Base-by-base conservation (phyloP, 1,140 invertebrate genomes). In the Achroia grisella region DNA sequence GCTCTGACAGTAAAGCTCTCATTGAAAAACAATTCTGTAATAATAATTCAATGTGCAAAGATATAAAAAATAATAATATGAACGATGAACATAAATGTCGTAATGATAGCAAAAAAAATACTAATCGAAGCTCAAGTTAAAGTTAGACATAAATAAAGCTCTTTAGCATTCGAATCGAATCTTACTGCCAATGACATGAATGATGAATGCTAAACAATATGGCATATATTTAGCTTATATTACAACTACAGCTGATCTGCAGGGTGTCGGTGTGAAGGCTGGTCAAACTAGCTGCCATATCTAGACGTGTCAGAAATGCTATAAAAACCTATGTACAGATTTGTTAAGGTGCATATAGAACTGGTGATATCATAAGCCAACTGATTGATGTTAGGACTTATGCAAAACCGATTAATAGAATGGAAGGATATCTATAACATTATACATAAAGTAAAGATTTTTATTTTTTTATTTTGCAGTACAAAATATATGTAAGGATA, bases 181-280 rank as follows among this genome's bases (percentile, higher is more conserved):
- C 35, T 39, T n/a, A 48, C 28, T 23, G 42, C 40, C 57, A 64
- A 68, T 70, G 71, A 79, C 69, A 72, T 51, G 63, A 62, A 65
- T 71, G 66, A 76, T 80, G 62, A 71, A 74, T 80, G 71, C 57
- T 59, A 42, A 37, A 62, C 51, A 62, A 75, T 63, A 59, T 63
- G 51, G 63, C 55, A 49, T 59, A 58, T 23, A 23, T 6, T 66
- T 68, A 71, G 60, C 56, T 49, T 52, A 59, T 51, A 63, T 54
- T 39, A 52, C 58, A 39, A 49, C 32, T 36, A 62, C 63, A 75
- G 70, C 66, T 76, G 73, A 74, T 73, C 51, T 50, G 34, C 31
- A 51, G 42, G 27, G 40, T 44, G 17, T 23, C 17, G 17, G 40
- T 60, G 65, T 71, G 61, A 69, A 72, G 57, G 63, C 48, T 71